phyloP scores from a whole-genome alignment of 1,140 invertebrate species.

The Drosophila bocqueti region DNA sequence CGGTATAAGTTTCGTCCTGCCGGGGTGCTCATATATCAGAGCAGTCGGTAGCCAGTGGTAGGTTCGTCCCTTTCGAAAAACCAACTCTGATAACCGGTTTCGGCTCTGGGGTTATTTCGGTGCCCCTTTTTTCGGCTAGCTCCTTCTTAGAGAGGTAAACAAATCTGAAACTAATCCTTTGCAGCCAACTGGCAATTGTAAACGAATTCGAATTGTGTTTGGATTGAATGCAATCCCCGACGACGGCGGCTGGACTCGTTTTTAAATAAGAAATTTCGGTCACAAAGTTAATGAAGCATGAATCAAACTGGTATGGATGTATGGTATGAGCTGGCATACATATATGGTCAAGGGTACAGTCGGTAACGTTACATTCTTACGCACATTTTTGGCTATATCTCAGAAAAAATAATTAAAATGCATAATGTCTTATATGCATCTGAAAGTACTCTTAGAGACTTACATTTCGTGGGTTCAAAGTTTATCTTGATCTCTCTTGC shows the following conservation, averaged over 20 bases:
- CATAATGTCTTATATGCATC: too few species aligned
- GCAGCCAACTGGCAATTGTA: conserved; percentile 55
- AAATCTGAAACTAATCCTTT: conserved; percentile 54
- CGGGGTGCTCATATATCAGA: conserved; percentile 44
- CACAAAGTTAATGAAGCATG: conserved; percentile 56
- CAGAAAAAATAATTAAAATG: too few species aligned
- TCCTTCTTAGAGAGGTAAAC: conserved; percentile 54
- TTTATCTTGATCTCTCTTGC: too few species aligned
- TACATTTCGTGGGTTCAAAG: too few species aligned
- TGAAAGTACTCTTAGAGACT: too few species aligned
- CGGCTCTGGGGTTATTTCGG: conserved; percentile 38
- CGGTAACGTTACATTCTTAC: too few species aligned
- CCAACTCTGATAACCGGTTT: conserved; percentile 66
- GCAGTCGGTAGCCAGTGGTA: conserved; percentile 16
- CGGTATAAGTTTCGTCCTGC: conserved; percentile 22
- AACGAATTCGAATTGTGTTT: conserved; percentile 54
- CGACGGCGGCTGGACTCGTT: conserved; percentile 40
- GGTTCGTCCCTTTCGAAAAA: conserved; percentile 23
- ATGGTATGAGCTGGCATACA: background rate
- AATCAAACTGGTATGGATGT: conserved; percentile 2
- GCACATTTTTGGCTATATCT: too few species aligned
- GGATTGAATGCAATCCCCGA: conserved; percentile 29
- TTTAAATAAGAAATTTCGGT: conserved; percentile 61
- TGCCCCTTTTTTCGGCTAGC: conserved; percentile 19
- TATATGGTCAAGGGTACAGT: too few species aligned